phyloP scores from a whole-genome alignment of 1,140 invertebrate species.

The Drosophila truncata region DNA sequence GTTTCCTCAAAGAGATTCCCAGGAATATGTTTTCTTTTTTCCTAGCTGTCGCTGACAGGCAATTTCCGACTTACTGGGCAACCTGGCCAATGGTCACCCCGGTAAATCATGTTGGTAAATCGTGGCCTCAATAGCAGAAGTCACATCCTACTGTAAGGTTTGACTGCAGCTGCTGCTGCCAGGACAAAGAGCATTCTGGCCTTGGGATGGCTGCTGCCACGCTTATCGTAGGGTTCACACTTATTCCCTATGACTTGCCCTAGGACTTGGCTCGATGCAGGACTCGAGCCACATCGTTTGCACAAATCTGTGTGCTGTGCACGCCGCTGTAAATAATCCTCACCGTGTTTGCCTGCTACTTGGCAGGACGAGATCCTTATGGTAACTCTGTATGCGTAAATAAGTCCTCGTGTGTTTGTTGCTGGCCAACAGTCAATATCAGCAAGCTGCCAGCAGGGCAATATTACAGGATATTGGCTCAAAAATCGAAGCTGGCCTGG shows the following conservation, averaged over 20 bases:
- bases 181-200: constrained; percentile 32
- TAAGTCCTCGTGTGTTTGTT: constrained; percentile 35
- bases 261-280: constrained; percentile 11
- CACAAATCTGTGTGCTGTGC: constrained; percentile 66
- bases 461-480: constrained; percentile 59
- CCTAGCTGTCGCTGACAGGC: not conserved
- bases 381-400: constrained; percentile 33
- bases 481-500: constrained; percentile 44
- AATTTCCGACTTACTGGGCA: not conserved
- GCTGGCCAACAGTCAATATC: constrained; percentile 38
- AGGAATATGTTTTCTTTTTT: not conserved
- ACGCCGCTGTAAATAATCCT: constrained; percentile 78
- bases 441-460: constrained; percentile 40
- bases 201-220: constrained; percentile 41
- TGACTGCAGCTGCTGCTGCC: constrained; percentile 32
- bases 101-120: constrained; percentile 1
- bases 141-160: constrained; percentile 5
- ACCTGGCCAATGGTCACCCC: not conserved
- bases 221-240: constrained; percentile 67
- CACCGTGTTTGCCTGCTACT: constrained; percentile 72
- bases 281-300: constrained; percentile 32
- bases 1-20: not conserved
- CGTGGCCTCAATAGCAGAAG: constrained; percentile 8
- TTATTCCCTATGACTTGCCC: constrained; percentile 31
- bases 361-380: constrained; percentile 37